phyloP scores from a whole-genome alignment of 2,888 invertebrate species.

The Antitype chi region DNA sequence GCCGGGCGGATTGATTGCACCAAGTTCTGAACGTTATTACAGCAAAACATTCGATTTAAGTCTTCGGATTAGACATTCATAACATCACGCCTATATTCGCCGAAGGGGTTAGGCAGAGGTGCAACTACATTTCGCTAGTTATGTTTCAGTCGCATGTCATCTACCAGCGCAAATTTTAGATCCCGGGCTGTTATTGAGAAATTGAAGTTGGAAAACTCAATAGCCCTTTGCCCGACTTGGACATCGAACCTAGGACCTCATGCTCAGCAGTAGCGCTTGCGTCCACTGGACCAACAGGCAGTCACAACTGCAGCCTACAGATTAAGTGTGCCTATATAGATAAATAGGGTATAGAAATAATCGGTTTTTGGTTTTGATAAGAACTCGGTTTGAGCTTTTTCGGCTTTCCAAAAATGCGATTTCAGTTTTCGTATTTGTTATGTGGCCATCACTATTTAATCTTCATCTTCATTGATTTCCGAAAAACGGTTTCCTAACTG shows the following conservation, averaged over 20 bases:
- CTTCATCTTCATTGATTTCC: no score
- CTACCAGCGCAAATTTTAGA: neutral
- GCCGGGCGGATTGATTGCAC: conserved; percentile 29
- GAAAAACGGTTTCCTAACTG: neutral
- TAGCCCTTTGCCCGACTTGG: neutral
- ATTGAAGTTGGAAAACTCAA: neutral
- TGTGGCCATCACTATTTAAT: neutral
- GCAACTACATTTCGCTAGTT: no score
- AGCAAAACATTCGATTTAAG: conserved; percentile 3
- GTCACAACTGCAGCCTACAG: neutral
- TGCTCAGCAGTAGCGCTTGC: neutral
- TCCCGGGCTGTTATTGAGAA: neutral
- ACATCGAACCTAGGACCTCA: neutral
- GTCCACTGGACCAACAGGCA: neutral
- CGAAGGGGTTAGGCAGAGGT: neutral
- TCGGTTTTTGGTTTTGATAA: neutral
- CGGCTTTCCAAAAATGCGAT: neutral
- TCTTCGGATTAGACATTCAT: neutral
- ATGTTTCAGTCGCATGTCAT: neutral
- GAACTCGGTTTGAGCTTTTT: neutral
- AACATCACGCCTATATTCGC: neutral
- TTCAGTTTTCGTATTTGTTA: neutral
- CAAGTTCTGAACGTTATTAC: neutral
- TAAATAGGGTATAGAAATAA: neutral
- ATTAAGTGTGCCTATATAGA: neutral